Base-by-base conservation (phyloP, 2,113 vertebrate species). In the Periophthalmus modestus region DNA sequence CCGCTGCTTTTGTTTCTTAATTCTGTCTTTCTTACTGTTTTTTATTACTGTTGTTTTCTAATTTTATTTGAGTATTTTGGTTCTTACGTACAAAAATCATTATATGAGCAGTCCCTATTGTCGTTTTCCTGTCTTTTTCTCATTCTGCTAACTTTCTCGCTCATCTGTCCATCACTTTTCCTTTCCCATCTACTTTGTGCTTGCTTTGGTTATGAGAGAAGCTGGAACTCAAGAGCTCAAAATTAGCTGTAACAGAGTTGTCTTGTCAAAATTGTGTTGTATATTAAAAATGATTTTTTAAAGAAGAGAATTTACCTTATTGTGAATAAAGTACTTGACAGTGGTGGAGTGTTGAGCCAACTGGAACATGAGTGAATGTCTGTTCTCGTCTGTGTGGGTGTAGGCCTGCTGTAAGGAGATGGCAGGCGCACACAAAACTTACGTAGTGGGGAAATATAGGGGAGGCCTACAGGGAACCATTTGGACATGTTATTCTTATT, bases 281-380 rank as follows among this genome's bases (percentile, higher is more conserved):
- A 94, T 92, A 93, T 93, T 93, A 91, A 92, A 92, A 93, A 87
- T 86, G 83, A 85, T 91, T 92, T 92, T 94, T 94, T 93, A 92
- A 91, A 90, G 87, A 89, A 86, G 82, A 92, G 34, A 91, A 89
- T 91, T 88, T 78, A 92, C 81, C 81, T 93, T 91, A 92, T 92
- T 93, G 91, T 93, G 91, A 94, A 94, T 94, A 93, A 94, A 94
- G 93, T 92, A 93, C 91, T 92, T 92, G 89, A 92, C 88, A 86
- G 81, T 93, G 91, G 81, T 82, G 82, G 87, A 89, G 86, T 89
- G 89, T 92, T 89, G 88, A 92, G 89, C 86, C 85, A 88, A 91
- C 87, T 87, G 75, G 85, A 89, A 89, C 78, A 75, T 74, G 86
- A 74, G 79, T 85, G 85, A 74, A 74, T 85, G 86, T 86, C 66